Evolutionary conservation across 2,888 invertebrate species (phyloP).

Genomic region (Latheticus oryzae): DNA sequence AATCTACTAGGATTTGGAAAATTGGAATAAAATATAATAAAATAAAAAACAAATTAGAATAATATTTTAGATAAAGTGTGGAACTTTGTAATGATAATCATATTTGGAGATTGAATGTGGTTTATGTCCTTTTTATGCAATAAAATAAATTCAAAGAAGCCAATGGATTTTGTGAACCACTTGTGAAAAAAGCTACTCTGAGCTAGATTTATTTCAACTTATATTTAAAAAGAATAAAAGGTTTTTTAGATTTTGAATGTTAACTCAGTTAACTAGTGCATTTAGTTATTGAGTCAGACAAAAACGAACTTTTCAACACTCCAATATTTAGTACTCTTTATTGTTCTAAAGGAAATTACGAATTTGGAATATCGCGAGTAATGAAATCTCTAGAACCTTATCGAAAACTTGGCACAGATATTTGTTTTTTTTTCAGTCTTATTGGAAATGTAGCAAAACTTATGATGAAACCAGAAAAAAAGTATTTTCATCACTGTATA

Average conservation of each 20-base stretch:
- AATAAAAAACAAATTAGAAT: no score
- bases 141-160: slow-evolving; percentile 99
- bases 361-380: slow-evolving; percentile 97
- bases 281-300: slow-evolving; percentile 91
- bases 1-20: slow-evolving; percentile 97
- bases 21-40: slow-evolving; percentile 94
- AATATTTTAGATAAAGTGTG: slow-evolving; percentile 95
- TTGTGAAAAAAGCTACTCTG: slow-evolving; percentile 94
- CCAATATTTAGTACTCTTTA: slow-evolving; percentile 83
- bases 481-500: slow-evolving; percentile 87
- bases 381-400: slow-evolving; percentile 97
- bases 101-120: slow-evolving; percentile 97
- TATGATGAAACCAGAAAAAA: slow-evolving; percentile 87
- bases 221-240: slow-evolving; percentile 1
- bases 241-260: slow-evolving; percentile 83
- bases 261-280: slow-evolving; percentile 99
- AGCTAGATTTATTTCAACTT: slow-evolving; percentile 65
- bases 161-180: slow-evolving; percentile 96
- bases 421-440: slow-evolving; percentile 96
- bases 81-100: slow-evolving; percentile 99
- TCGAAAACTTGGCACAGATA: slow-evolving; percentile 96
- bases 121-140: slow-evolving; percentile 99
- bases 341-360: slow-evolving; percentile 98
- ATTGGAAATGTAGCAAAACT: slow-evolving; percentile 92
- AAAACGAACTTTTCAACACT: neutral